Percentiles rank a stretch among this genome's conserved stretches.
phyloP scores from a whole-genome alignment of 2,113 vertebrate genomes.

The Tor tambroides region DNA sequence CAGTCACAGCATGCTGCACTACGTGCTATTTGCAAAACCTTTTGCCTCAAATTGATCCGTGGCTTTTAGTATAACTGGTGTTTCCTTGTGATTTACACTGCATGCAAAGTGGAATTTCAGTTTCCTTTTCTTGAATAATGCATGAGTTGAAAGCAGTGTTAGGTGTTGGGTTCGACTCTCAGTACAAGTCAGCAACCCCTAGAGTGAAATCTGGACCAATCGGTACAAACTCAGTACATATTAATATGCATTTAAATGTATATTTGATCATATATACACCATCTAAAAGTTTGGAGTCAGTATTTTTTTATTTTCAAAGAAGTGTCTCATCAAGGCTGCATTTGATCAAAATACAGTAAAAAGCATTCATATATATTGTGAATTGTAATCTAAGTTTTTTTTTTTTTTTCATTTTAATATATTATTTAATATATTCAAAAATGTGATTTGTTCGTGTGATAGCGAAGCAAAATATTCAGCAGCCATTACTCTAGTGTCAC shows the following conservation, averaged over 20 bases:
- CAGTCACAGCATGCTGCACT: neutral
- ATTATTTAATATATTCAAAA: too few species aligned
- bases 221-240: neutral
- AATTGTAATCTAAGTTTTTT: too few species aligned
- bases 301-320: neutral
- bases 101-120: conserved; percentile 1
- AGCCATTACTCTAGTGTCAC: too few species aligned
- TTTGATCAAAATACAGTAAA: neutral
- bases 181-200: neutral
- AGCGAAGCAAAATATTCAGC: too few species aligned
- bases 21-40: neutral
- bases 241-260: neutral
- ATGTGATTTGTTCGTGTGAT: too few species aligned
- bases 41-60: neutral
- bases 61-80: neutral
- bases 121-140: conserved; percentile 16
- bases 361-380: too few species aligned
- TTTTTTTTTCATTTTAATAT: too few species aligned
- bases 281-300: neutral
- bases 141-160: neutral
- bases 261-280: neutral
- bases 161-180: neutral
- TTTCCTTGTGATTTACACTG: neutral
- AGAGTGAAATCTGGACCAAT: neutral
- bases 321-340: neutral